Evolutionary conservation across 2,797 vertebrate genomes (phyloP), one percentile per base, ranked within the genome.

Genomic region (Ptychobarbus kaznakovi): DNA sequence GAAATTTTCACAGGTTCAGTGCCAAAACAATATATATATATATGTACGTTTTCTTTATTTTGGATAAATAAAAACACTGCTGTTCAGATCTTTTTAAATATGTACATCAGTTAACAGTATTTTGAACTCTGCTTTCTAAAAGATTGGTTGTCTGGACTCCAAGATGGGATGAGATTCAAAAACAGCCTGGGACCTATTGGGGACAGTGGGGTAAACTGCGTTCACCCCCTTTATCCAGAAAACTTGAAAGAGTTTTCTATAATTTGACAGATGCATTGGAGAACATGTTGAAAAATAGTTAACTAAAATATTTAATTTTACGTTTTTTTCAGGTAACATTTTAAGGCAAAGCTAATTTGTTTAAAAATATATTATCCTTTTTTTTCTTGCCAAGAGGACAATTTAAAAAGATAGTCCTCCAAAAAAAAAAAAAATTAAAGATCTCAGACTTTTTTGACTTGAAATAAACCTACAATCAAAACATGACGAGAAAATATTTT

Each of bases 1-100:
- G 15, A 73, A 35, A n/a, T 58, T 32, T 73, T 73, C 18, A 53
- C n/a, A 69, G 78, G 72, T 61, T 81, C 38, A n/a, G 44, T 53
- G 69, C 46, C 51, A 58, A 74, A 56, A 16, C 35, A 81, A 11
- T 63, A 15, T 2, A 63, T 28, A 38, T 63, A 6, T 53, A 18
- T 28, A 28, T 63, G 25, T 7, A 63, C 15, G 4, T 44, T 11
- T 13, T 56, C 18, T 68, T 51, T 51, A 18, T 32, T 74, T 16
- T 49, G 8, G n/a, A 32, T 25, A 51, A 46, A 68, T 20, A 16
- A n/a, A 53, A 53, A 53, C 5, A 18, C 42, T 15, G 28, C 20
- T 58, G 22, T 66, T 18, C 7, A 7, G 2, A 35, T 32, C 28
- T 35, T 35, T 69, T 69, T 35, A 38, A 69, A 10, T 38, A 10